phyloP scores from a whole-genome alignment of 2,113 vertebrate species.

The Megaptera novaeangliae region DNA sequence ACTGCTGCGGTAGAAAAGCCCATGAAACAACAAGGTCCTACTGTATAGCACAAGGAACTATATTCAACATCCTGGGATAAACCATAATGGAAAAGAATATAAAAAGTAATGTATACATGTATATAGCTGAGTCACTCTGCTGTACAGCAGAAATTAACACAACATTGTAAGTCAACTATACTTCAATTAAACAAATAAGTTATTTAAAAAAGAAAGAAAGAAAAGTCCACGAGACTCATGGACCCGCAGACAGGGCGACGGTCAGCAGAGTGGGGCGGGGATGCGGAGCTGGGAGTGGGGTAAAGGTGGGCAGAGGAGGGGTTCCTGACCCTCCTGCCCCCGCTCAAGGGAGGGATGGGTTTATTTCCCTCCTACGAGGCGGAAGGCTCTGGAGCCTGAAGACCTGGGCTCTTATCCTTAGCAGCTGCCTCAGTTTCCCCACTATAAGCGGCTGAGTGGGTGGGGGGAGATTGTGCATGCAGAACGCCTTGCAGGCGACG shows the following conservation, averaged over 20 bases:
- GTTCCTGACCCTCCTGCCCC: not conserved
- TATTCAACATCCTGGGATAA: not conserved
- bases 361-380: not conserved
- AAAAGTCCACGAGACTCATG: fast-evolving
- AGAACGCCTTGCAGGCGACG: fast-evolving
- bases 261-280: not conserved
- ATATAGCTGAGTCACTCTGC: not conserved
- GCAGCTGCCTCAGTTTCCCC: not conserved
- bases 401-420: not conserved
- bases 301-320: not conserved
- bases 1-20: not conserved
- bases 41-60: not conserved
- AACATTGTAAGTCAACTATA: fast-evolving
- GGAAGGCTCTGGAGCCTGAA: not conserved
- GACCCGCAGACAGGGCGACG: fast-evolving
- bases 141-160: no score
- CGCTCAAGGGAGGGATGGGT: not conserved
- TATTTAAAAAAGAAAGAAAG: not conserved
- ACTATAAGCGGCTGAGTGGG: not conserved
- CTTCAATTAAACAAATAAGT: no score
- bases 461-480: fast-evolving
- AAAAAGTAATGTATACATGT: fast-evolving
- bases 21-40: not conserved
- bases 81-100: not conserved
- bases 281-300: not conserved